Conservation (phyloP, 2,888 invertebrate species). For the Rutpela maculata region DNA sequence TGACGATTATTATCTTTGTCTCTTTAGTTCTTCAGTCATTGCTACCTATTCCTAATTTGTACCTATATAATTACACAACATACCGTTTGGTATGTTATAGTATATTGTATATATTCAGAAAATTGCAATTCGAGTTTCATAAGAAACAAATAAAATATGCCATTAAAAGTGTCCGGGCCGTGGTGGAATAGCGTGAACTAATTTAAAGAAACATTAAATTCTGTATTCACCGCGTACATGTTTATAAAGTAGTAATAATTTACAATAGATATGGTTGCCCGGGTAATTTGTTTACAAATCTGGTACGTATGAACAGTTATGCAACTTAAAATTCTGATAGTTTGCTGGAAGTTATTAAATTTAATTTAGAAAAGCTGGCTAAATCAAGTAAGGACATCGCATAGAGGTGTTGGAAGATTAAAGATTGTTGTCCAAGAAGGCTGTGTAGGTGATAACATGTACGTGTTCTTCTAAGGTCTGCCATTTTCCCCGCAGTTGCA, state of each 20-base stretch:
- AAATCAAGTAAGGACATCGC: conserved; percentile 43
- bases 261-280: conserved; percentile 19
- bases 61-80: no score
- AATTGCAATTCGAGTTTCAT: no score
- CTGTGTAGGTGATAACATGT: conserved; percentile 71
- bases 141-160: no score
- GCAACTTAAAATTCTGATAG: conserved; percentile 41
- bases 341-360: conserved; percentile 45
- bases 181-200: not conserved
- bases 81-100: no score
- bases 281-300: conserved; percentile 39
- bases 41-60: no score
- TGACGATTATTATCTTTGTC: no score
- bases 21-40: no score
- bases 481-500: conserved; percentile 74
- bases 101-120: no score
- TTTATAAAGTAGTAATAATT: conserved; percentile 23
- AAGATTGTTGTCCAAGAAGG: conserved; percentile 60
- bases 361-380: conserved; percentile 45
- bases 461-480: conserved; percentile 68
- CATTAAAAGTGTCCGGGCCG: no score
- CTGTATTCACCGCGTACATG: conserved; percentile 12
- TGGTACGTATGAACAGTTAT: conserved; percentile 41
- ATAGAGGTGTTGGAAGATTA: conserved; percentile 49
- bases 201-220: not conserved